Evolutionary conservation across 2,113 vertebrate species (phyloP).

Genomic region (Clarias batrachus): DNA sequence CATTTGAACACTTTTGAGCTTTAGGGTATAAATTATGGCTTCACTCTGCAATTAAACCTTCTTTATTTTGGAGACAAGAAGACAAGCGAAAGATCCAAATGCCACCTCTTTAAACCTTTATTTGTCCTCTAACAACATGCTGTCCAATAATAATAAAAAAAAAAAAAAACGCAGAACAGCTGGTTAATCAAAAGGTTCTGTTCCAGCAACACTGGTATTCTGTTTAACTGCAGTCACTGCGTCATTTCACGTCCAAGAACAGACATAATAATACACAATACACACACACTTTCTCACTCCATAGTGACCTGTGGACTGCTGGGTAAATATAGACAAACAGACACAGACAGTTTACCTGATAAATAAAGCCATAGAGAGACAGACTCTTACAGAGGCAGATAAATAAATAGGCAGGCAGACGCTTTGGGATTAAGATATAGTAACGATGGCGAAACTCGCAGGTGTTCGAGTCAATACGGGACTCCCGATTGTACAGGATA

Average conservation of each 20-base stretch:
- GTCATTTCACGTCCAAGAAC: neutral
- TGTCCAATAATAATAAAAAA: neutral
- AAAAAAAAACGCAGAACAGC: neutral
- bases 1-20: neutral
- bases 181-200: neutral
- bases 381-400: neutral
- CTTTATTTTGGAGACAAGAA: neutral
- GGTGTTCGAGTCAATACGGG: no score
- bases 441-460: neutral
- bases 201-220: neutral
- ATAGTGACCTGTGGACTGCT: neutral
- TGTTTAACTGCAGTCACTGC: neutral
- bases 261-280: neutral
- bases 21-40: neutral
- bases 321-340: neutral
- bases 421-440: neutral
- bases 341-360: neutral
- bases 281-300: neutral
- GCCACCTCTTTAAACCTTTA: neutral
- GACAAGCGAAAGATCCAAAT: neutral
- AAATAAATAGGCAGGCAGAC: neutral
- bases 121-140: neutral
- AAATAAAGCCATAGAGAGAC: neutral
- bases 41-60: neutral
- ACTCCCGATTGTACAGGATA: no score